phyloP scores from a whole-genome alignment of 2,797 vertebrate genomes.

The Avahi laniger region DNA sequence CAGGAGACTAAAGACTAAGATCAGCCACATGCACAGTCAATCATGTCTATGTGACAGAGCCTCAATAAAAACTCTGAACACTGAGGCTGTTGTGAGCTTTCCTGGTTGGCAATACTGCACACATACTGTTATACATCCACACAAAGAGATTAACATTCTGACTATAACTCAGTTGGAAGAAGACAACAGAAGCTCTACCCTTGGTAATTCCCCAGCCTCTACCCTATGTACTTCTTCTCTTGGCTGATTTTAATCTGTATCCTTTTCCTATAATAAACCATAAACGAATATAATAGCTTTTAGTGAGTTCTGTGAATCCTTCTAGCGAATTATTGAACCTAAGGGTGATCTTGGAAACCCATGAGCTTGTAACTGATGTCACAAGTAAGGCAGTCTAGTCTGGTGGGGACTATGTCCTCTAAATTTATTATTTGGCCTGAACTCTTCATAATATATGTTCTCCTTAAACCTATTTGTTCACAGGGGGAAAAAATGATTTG shows the following conservation, averaged over 20 bases:
- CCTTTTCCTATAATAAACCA: not conserved
- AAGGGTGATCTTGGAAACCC: not conserved
- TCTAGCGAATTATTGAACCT: conserved; percentile 1
- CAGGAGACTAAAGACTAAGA: not conserved
- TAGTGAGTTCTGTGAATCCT: conserved; percentile 7
- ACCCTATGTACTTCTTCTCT: not conserved
- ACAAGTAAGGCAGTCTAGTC: not conserved
- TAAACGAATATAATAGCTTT: not conserved
- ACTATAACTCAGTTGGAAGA: not conserved
- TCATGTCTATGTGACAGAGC: not conserved
- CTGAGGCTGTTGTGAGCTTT: not conserved
- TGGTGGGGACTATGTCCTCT: not conserved
- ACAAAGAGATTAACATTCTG: not conserved
- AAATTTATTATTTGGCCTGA: not conserved
- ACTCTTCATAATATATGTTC: not conserved
- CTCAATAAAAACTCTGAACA: not conserved
- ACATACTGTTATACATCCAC: not conserved
- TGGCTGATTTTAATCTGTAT: conserved; percentile 25
- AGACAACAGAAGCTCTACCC: not conserved
- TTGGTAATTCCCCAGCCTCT: not conserved
- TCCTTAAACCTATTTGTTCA: not conserved
- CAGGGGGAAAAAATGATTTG: not conserved
- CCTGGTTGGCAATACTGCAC: not conserved
- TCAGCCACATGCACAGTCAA: not conserved
- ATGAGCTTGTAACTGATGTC: not conserved